phyloP scores from a whole-genome alignment of 1,140 invertebrate species.

The Protaetia brevitarsis region DNA sequence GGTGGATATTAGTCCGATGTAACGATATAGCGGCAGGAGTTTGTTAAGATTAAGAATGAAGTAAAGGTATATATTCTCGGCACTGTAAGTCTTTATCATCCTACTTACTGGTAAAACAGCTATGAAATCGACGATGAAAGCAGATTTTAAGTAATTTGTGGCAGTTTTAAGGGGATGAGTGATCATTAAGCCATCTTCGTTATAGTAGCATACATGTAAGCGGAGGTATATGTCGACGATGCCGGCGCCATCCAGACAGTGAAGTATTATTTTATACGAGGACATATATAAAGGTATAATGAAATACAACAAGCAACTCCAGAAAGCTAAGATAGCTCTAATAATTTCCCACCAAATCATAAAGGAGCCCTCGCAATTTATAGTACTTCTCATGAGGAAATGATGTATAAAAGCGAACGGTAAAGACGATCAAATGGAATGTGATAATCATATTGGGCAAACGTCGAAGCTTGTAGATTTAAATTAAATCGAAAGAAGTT shows the following conservation, averaged over 20 bases:
- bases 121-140: slow-evolving; percentile 47
- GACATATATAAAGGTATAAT: slow-evolving; percentile 6
- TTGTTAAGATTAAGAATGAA: slow-evolving; percentile 1
- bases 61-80: neutral
- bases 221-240: slow-evolving; percentile 34
- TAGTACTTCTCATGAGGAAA: slow-evolving; percentile 18
- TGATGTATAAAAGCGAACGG: slow-evolving; percentile 16
- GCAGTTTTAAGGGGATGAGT: slow-evolving; percentile 49
- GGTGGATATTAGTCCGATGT: neutral
- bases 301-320: slow-evolving; percentile 18
- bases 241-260: slow-evolving; percentile 25
- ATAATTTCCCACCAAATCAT: slow-evolving; percentile 30
- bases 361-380: slow-evolving; percentile 13
- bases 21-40: neutral
- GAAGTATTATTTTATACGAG: slow-evolving; percentile 19
- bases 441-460: slow-evolving; percentile 8
- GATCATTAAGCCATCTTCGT: slow-evolving; percentile 46
- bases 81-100: neutral
- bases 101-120: neutral
- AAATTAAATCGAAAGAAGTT: neutral
- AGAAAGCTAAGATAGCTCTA: slow-evolving; percentile 25
- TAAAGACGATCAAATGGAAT: slow-evolving; percentile 13
- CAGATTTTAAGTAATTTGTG: slow-evolving; percentile 45
- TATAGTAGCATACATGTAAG: slow-evolving; percentile 49
- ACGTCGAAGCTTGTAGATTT: neutral